Evolutionary conservation across 2,888 invertebrate genomes (phyloP), one percentile per base, ranked within the genome.

Genomic region (Brachypterus glaber): DNA sequence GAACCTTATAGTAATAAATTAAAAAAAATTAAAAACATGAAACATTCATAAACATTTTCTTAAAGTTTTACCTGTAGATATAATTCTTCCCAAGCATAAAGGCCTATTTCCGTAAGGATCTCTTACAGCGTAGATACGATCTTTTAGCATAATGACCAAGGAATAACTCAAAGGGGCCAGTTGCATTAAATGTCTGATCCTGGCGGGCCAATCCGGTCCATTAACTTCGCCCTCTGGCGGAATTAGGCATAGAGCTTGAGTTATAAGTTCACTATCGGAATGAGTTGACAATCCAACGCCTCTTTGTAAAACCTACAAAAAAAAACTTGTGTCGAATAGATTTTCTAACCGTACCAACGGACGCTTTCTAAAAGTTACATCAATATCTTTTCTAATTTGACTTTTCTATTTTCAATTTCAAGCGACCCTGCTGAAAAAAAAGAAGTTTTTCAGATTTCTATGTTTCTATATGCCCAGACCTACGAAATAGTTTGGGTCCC

Each of bases 91-190:
- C 41, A 98, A 72, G 59, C 95, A 96, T 1, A 98, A 75, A 0
- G 97, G 97, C 27, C 97, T 73, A 68, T 97, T 97, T n/a, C 97
- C 97, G 62, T 86, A 96, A 0, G 96, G 92, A 67, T 98, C 97
- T 29, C 97, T 70, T 0, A 96, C 88, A 0, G 93, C 97, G 63
- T 91, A 97, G 48, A 98, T 89, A 54, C 82, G 80, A 61, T 95
- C 91, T 58, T 86, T 82, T 55, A 88, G 77, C 89, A 97, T 88
- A 40, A 98, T 83, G 14, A 93, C 85, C 46, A 97, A 69, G 0
- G 96, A 95, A 64, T 96, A 98, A 34, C 95, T 92, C n/a, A 93
- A 72, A 0, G 90, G 89, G 0, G 95, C 87, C 51, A 92, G 69
- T 58, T 85, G 82, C 93, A 97, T 96, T 12, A 92, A 74, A 55